Conservation (phyloP, 2,797 vertebrate species). For the Intellagama lesueurii region DNA sequence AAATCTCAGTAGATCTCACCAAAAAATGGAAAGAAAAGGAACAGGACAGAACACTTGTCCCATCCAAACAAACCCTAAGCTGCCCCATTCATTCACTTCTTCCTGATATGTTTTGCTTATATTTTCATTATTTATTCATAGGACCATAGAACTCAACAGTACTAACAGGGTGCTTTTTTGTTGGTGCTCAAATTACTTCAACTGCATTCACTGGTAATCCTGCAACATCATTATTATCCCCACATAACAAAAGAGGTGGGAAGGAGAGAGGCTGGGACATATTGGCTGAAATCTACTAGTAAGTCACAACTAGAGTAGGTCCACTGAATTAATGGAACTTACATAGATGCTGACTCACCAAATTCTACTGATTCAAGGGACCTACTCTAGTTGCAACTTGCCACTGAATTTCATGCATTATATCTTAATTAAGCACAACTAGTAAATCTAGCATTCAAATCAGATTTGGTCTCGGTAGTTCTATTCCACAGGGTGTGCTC, state of each 20-base stretch:
- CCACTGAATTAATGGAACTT: no score
- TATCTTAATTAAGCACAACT: neutral
- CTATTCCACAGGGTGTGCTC: neutral
- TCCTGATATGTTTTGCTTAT: neutral
- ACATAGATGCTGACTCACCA: no score
- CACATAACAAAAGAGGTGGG: neutral
- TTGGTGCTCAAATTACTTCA: neutral
- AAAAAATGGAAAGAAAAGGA: no score
- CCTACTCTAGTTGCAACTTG: no score
- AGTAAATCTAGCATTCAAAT: neutral
- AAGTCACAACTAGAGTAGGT: no score
- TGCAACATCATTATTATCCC: neutral
- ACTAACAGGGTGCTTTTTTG: neutral
- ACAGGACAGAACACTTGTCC: no score
- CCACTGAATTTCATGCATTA: no score
- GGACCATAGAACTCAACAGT: neutral
- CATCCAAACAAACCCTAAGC: neutral
- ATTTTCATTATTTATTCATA: slow-evolving; percentile 1
- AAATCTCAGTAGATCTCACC: no score
- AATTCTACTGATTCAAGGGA: no score
- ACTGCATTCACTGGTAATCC: neutral
- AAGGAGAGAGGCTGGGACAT: neutral
- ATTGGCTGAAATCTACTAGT: neutral
- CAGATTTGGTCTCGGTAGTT: neutral
- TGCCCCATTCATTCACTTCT: neutral